A percentile compares a stretch with the other conserved stretches of the same genome.
Evolutionary conservation across 2,888 invertebrate genomes (phyloP).

Genomic region (Hipparchia sbordonii): DNA sequence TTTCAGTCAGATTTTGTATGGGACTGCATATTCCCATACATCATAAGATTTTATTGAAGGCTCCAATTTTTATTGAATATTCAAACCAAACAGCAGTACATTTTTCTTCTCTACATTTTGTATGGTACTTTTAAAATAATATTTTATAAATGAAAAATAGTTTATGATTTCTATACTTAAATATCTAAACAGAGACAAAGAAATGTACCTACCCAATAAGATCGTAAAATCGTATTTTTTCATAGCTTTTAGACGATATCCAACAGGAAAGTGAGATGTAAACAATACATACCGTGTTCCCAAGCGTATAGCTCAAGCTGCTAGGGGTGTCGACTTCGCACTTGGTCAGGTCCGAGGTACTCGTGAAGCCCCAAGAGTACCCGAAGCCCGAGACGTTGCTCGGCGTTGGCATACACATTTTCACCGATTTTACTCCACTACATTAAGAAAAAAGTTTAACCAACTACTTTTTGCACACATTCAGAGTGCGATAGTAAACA

Average conservation of each 20-base stretch:
- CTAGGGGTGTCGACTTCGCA: constrained; percentile 78
- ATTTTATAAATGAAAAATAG: not conserved
- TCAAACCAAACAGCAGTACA: not conserved
- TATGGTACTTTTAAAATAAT: not conserved
- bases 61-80: not conserved
- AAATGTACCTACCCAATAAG: constrained; percentile 7
- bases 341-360: constrained; percentile 75
- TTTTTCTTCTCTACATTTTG: not conserved
- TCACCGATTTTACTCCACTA: constrained; percentile 57
- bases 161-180: not conserved
- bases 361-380: constrained; percentile 80
- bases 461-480: constrained; percentile 66
- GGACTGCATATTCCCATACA: too few species aligned
- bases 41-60: too few species aligned
- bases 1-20: too few species aligned
- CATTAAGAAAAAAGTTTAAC: constrained; percentile 58
- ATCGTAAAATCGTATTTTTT: not conserved
- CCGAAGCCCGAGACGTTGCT: constrained; percentile 81
- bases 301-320: constrained; percentile 77
- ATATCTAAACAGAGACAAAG: constrained; percentile 9
- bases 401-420: constrained; percentile 82
- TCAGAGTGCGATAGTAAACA: constrained; percentile 77
- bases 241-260: not conserved
- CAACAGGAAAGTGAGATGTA: constrained; percentile 13
- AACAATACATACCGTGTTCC: constrained; percentile 69